Evolutionary conservation across 2,888 invertebrate species (phyloP), one percentile per base, ranked within the genome.

Genomic region (Phorcus lineatus): DNA sequence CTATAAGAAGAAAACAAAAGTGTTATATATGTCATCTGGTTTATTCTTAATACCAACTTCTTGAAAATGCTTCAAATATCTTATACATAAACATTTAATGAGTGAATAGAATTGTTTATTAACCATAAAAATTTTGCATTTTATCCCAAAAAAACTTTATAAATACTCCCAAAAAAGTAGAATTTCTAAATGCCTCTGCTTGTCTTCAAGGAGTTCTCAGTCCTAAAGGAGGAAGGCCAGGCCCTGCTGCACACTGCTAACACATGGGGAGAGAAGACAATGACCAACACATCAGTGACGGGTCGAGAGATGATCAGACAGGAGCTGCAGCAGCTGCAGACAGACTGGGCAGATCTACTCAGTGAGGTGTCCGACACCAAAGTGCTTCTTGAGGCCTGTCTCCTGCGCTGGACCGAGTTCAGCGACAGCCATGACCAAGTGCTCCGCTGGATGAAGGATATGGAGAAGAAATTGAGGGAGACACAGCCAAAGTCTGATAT

Each of bases 191-290:
- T 47, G 36, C 7, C 36, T 36, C 36, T 7, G 3, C 36, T 7
- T 36, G 7, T 36, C 80, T 81, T 83, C 2, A 96, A 98, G 94
- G 97, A 97, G 91, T 94, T 98, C 74, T 94, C 97, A 74, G 94
- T 98, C n/a, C 95, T 96, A 83, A 98, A 98, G 93, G 98, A 99
- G 88, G 97, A 97, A 94, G 98, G 98, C 3, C 97, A 97, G 88
- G 95, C 96, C 0, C 96, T 96, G 93, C 96, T 98, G 47, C 97
- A 98, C 91, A 95, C 95, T 76, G 95, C 97, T 62, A 96, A 98
- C n/a, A 98, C 98, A 90, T 93, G 97, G 86, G 98, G 97, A 0
- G 98, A 99, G 93, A 96, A 95, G 86, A 97, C 98, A 0, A 94
- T 98, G 89, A 97, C 97, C 0, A 98, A 97, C 90, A 98, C 98